Evolutionary conservation across 2,888 invertebrate species (phyloP), one percentile per base, ranked within the genome.

Genomic region (Torymus texanus): DNA sequence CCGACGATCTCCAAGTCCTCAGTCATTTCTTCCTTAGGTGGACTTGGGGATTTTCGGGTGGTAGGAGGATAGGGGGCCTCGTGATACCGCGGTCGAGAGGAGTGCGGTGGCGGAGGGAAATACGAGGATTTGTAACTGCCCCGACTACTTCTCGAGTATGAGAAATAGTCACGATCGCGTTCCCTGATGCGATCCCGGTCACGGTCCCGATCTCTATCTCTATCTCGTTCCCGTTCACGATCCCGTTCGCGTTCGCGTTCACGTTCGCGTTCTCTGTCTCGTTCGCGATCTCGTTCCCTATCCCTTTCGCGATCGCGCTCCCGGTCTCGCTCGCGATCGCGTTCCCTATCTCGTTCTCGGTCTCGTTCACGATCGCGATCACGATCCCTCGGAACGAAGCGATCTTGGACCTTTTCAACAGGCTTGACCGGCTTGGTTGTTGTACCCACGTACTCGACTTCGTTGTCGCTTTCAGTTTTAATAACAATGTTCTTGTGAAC

Each of bases 1-100:
- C 89, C 90, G n/a, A 90, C 88, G 2, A 91, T 90, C 65, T 90
- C 90, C 5, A 90, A 81, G 72, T 89, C 88, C 56, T 91, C 90
- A 0, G 83, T 84, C 13, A 84, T 77, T 2, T 90, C 90, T 2
- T 87, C 89, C 56, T 84, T 85, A 59, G 74, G 84, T 82, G 85
- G 87, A 81, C 83, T 88, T n/a, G 86, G 86, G 8, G 87, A 89
- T 76, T 86, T 88, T 8, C 41, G 41, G 8, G 8, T 8, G 4
- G 5, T 41, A 41, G 41, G 41, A 41, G 92, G 88, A 61, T 92
- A 91, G 68, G 84, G 88, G 12, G 88, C 72, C 82, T 86, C 84
- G 14, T 88, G 87, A 76, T 83, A 78, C 18, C 86, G 76, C 63
- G 86, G 75, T 78, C 86, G 72, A 41, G 59, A 16, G 0, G 63